Base-by-base conservation (phyloP, 1,140 invertebrate species). In the Hypsibius dujardini region DNA sequence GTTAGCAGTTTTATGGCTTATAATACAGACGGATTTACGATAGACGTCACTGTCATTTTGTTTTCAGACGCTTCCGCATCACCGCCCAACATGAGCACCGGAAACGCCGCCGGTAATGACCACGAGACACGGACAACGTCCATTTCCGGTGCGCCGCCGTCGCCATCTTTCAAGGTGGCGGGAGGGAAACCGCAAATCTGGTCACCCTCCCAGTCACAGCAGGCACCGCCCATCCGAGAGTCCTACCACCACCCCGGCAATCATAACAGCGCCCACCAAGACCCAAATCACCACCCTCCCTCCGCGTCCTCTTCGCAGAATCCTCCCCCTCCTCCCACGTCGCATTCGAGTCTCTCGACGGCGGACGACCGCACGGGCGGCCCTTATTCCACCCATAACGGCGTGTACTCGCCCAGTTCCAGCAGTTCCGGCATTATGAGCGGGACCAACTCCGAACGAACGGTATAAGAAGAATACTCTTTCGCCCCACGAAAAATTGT, bases 361-460 rank as follows among this genome's bases (percentile, higher is more conserved):
- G n/a, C 50, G 7, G 12, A 15, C 12, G 45, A 67, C 12, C 3
- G n/a, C 50, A 56, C 50, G 50, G n/a, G 7, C 50, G 50, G 50
- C 7, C 12, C 42, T 3, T 45, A 12, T 67, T 67, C 62, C 7
- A 67, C 62, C 3, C 62, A 67, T 42, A 67, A 45, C 42, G 62
- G 62, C 12, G 62, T 67, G 62, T 67, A 67, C 62, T 67, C 62
- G 7, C 62, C 62, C 12, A 67, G 62, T 42, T 67, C 62, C 12
- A 67, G 62, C 62, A 67, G 62, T 67, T 67, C 62, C 12, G 62
- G 62, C 7, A 15, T 67, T 42, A 67, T 12, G 12, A 67, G 42
- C 62, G 62, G 12, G 12, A 67, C 62, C 7, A 15, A 67, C 62
- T 67, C 62, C 12, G 62, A 67, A 15, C 62, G 62, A 67, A 67